phyloP scores from a whole-genome alignment of 2,888 invertebrate genomes.

The Clitarchus hookeri region DNA sequence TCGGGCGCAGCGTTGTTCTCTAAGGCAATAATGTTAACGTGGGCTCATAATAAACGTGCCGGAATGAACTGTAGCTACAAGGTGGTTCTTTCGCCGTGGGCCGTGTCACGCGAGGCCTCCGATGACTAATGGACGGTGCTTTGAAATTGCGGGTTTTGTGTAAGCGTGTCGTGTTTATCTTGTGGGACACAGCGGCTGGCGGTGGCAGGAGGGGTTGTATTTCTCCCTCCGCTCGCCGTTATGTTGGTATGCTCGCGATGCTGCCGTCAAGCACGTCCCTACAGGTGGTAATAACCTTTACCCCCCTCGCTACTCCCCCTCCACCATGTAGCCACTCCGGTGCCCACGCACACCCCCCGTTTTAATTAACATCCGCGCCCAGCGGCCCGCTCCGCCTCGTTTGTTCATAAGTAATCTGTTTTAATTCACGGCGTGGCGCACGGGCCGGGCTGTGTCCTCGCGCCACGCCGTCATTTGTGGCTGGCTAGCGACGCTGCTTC shows the following conservation, averaged over 20 bases:
- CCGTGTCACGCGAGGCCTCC: not conserved
- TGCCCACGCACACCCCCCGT: not conserved
- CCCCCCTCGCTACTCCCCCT: not conserved
- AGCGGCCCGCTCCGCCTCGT: not conserved
- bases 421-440: not conserved
- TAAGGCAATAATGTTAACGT: no score
- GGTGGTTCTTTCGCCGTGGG: not conserved
- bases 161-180: constrained; percentile 1
- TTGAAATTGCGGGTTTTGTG: not conserved
- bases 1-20: no score
- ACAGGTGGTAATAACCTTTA: not conserved
- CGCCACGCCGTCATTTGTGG: no score
- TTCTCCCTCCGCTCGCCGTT: not conserved
- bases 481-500: no score
- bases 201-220: not conserved
- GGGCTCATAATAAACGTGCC: no score
- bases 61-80: not conserved
- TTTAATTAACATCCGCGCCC: not conserved
- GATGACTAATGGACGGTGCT: not conserved
- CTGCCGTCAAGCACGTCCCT: not conserved
- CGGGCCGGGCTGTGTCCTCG: no score
- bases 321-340: no score
- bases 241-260: not conserved
- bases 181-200: not conserved
- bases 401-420: constrained; percentile 6